These are phyloP conservation scores for Physella acuta DNA, from an alignment of 1,140 invertebrate genomes.

Conservation along the genomic window DNA sequence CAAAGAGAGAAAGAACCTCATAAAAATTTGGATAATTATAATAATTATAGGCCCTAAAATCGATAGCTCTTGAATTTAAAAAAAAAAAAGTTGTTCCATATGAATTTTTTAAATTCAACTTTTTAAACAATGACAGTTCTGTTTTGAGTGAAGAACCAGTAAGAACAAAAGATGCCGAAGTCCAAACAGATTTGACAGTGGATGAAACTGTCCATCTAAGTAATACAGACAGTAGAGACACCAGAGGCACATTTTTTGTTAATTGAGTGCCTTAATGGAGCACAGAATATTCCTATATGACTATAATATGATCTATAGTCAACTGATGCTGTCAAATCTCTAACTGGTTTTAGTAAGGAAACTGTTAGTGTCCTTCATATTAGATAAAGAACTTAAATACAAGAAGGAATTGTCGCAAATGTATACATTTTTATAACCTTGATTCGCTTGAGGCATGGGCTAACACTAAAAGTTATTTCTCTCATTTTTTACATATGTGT, in stretches of 20 bases:
- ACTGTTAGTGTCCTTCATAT: not conserved
- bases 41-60: no score
- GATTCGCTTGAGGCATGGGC: not conserved
- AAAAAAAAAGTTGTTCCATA: no score
- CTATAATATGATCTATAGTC: not conserved
- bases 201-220: not conserved
- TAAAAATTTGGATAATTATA: no score
- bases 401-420: not conserved
- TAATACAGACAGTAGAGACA: not conserved
- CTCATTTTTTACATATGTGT: not conserved
- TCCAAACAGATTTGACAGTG: not conserved
- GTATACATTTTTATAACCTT: not conserved
- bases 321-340: not conserved
- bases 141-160: no score
- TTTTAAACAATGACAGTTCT: no score
- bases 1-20: no score
- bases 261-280: not conserved
- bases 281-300: not conserved
- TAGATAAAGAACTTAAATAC: not conserved
- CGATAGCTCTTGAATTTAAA: no score
- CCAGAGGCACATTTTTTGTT: not conserved
- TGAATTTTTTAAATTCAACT: no score
- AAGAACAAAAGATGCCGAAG: not conserved
- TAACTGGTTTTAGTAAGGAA: not conserved
- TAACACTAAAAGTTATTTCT: not conserved